Base-by-base conservation (phyloP, 2,888 invertebrate genomes). In the Heliconius charithonia region DNA sequence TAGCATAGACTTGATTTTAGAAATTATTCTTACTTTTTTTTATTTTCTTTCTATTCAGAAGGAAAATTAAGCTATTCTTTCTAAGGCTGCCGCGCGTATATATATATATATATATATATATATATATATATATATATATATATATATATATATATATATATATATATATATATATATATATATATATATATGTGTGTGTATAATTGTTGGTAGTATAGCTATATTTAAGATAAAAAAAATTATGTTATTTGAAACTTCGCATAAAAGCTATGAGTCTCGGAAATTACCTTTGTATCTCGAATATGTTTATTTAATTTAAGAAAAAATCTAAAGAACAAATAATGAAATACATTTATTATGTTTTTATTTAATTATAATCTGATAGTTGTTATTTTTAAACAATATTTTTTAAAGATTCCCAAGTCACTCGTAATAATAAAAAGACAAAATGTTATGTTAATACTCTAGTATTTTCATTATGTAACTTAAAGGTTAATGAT, bases 291-390 rank as follows among this genome's bases (percentile, higher is more conserved):
- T 6, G 25, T 45, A 45, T 45, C 69, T 69, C 69, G 69, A 69
- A 69, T 69, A 69, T 69, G 13, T 67, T 41, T 69, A 25, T 25
- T 7, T 69, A 16, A 37, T 45, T 3, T 69, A 69, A 69, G 69
- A 45, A 45, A 25, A 69, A 66, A 22, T 25, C 37, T 37, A 16
- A 25, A 69, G 41, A 69, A 69, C 41, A 69, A 69, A 69, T 41
- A n/a, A 16, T 25, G 19, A 1, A 3, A 66, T 66, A 22, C 1
- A 66, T 16, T 25, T 41, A 6, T 67, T 67, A n/a, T n/a, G 10
- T n/a, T 59, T n/a, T 59, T 59, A n/a, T 56, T 56, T 2, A 16
- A 51, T 51, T n/a, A 59, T 59, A 59, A 22, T 59, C 59, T 59
- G 59, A 12, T 59, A 12, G n/a, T 59, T 59, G n/a, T 59, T 59